Conservation (phyloP, 2,888 invertebrate genomes). For the Ophraella communa region DNA sequence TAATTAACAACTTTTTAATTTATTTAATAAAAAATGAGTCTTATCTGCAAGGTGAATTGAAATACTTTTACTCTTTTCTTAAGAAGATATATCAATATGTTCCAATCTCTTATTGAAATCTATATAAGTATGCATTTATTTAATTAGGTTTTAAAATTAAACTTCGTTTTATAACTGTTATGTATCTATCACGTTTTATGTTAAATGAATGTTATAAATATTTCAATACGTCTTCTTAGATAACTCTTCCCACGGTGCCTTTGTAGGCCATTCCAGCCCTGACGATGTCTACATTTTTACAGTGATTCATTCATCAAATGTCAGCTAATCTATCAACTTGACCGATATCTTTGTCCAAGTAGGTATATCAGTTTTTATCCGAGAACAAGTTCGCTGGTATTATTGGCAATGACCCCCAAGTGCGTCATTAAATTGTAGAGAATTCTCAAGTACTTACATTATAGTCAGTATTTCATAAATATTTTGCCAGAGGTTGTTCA, state of each 20-base stretch:
- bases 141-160: not conserved
- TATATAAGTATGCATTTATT: not conserved
- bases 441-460: not conserved
- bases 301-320: slow-evolving; percentile 8
- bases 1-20: too few species aligned
- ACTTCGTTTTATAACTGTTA: not conserved
- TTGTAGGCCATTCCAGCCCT: not conserved
- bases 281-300: slow-evolving; percentile 1
- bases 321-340: slow-evolving; percentile 1
- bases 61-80: too few species aligned
- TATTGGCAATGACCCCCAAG: not conserved
- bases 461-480: not conserved
- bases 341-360: not conserved
- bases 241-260: not conserved
- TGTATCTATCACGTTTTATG: not conserved
- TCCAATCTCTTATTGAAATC: not conserved
- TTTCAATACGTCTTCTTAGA: not conserved
- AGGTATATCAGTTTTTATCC: not conserved
- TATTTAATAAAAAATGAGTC: too few species aligned
- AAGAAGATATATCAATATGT: too few species aligned
- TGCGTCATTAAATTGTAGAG: not conserved
- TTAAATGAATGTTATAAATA: not conserved
- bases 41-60: too few species aligned
- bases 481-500: too few species aligned
- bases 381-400: not conserved